These are phyloP conservation scores for Sparidentex hasta DNA, from an alignment of 2,797 vertebrate genomes.

Conservation along the genomic window DNA sequence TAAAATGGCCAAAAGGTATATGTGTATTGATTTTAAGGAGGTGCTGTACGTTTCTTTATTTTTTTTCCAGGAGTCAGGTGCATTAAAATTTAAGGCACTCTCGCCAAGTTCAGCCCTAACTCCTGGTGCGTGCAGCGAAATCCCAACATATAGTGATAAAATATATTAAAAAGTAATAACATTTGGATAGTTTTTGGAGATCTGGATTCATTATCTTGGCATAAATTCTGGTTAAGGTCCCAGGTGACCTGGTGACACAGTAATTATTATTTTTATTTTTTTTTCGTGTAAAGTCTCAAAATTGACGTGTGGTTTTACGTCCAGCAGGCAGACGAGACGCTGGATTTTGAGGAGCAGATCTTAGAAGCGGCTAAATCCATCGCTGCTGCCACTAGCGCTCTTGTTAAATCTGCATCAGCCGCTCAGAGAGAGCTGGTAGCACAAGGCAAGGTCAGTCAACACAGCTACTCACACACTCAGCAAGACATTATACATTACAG, in stretches of 20 bases:
- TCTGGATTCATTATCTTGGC: neutral
- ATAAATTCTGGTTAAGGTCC: neutral
- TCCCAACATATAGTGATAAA: too few relatives aligned
- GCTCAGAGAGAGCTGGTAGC: slow-evolving; percentile 98
- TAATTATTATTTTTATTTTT: slow-evolving; percentile 15
- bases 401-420: slow-evolving; percentile 98
- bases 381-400: slow-evolving; percentile 96
- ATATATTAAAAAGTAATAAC: too few relatives aligned
- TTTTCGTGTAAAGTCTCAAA: slow-evolving; percentile 5
- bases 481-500: neutral
- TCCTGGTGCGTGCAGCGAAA: too few relatives aligned
- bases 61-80: too few relatives aligned
- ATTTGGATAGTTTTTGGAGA: neutral
- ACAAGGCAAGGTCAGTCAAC: slow-evolving; percentile 94
- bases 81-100: too few relatives aligned
- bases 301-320: slow-evolving; percentile 44
- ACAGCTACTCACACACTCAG: neutral
- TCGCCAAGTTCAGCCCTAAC: too few relatives aligned
- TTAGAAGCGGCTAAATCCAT: slow-evolving; percentile 98
- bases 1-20: too few relatives aligned
- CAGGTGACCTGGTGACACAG: neutral
- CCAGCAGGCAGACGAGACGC: slow-evolving; percentile 97
- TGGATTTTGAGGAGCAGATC: slow-evolving; percentile 99
- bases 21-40: too few relatives aligned
- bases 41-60: too few relatives aligned